These are phyloP conservation scores for Montipora capitata DNA, from an alignment of 92 coral and sea anemone genomes.

Conservation along the genomic window DNA sequence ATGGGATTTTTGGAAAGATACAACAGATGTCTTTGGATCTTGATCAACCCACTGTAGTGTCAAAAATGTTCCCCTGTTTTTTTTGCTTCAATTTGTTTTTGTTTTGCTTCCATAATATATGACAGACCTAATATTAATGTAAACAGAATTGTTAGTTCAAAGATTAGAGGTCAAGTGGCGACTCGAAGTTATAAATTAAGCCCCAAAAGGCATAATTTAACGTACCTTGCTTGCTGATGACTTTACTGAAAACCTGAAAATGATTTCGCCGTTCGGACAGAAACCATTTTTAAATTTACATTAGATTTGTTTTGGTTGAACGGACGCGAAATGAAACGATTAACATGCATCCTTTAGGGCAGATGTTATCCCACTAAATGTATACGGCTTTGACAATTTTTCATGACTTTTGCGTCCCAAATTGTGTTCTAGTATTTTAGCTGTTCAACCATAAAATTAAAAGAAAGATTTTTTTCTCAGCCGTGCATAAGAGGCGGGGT, in stretches of 20 bases:
- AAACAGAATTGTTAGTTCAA: neutral
- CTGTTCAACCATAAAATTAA: too few species aligned
- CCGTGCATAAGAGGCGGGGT: too few species aligned
- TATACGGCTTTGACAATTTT: neutral
- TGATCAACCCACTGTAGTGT: too few species aligned
- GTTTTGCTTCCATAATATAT: neutral
- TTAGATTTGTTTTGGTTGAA: neutral
- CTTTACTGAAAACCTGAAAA: too few species aligned
- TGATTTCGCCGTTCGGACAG: too few species aligned
- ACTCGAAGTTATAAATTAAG: neutral
- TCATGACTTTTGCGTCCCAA: neutral
- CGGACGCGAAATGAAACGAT: neutral
- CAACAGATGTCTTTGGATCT: too few species aligned
- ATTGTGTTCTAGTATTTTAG: neutral
- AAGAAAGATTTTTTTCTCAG: too few species aligned
- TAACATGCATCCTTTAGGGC: neutral
- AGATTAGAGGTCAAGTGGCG: neutral
- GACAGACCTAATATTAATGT: neutral
- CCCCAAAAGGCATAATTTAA: neutral
- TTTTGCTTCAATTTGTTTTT: too few species aligned
- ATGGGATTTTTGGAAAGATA: too few species aligned
- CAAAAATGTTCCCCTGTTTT: too few species aligned
- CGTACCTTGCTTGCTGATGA: too few species aligned
- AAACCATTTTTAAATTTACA: neutral
- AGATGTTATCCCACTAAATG: neutral